phyloP scores from a whole-genome alignment of 2,888 invertebrate species.

The Metellina segmentata region DNA sequence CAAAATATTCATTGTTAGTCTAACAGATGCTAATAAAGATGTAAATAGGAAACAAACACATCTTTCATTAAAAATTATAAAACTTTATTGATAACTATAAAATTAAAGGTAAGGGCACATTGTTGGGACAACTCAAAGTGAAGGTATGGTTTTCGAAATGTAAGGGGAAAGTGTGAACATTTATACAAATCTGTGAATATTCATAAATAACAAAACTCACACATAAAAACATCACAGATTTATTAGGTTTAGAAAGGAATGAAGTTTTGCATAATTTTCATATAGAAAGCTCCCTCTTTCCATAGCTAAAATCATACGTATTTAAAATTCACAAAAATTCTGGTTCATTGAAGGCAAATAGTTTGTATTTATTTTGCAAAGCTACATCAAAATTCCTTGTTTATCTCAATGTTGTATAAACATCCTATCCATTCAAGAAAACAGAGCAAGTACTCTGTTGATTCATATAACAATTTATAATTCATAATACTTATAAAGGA shows the following conservation, averaged over 20 bases:
- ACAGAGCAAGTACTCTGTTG: too few species aligned
- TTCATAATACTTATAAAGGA: background rate
- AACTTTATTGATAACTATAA: conserved; percentile 46
- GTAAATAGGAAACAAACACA: background rate
- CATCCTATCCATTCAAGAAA: too few species aligned
- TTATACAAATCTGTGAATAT: conserved; percentile 33
- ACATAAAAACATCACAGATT: conserved; percentile 63
- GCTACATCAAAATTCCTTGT: too few species aligned
- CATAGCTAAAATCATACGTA: too few species aligned
- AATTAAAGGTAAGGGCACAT: conserved; percentile 27
- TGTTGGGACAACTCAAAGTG: conserved; percentile 24
- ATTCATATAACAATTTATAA: background rate
- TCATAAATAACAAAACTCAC: conserved; percentile 13
- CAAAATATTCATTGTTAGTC: background rate
- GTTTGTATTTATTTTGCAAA: background rate
- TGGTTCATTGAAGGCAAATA: background rate
- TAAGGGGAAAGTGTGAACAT: background rate
- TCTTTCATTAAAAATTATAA: conserved; percentile 31
- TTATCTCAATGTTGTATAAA: too few species aligned
- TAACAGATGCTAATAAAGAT: background rate
- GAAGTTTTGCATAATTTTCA: conserved; percentile 14
- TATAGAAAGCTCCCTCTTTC: background rate
- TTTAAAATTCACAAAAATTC: too few species aligned
- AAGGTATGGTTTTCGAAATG: conserved; percentile 6
- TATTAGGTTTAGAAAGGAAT: conserved; percentile 39